phyloP scores from a whole-genome alignment of 2,113 vertebrate species.

The Mormyrus lacerda region DNA sequence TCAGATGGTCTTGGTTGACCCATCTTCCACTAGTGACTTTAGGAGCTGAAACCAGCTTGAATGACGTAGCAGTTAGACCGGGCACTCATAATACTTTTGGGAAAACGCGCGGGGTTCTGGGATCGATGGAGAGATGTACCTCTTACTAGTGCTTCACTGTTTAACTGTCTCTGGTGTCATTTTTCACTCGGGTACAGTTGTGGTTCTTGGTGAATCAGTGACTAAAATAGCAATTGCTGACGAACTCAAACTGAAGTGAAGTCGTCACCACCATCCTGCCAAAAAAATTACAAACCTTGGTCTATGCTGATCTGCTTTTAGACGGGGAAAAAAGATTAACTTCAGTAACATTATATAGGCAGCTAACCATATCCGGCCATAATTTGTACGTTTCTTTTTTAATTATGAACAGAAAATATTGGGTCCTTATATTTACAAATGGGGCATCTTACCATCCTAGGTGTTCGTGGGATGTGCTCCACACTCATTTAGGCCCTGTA shows the following conservation, averaged over 20 bases:
- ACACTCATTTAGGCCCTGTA: neutral
- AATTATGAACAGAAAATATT: neutral
- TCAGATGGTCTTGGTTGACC: neutral
- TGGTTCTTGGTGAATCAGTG: neutral
- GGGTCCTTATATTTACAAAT: neutral
- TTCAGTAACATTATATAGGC: neutral
- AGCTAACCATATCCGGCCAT: neutral
- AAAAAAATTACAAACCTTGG: too few species aligned
- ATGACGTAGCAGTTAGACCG: neutral
- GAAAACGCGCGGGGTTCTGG: neutral
- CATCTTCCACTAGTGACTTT: neutral
- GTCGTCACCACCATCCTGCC: too few species aligned
- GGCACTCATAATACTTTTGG: neutral
- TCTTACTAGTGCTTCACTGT: neutral
- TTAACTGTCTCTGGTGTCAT: neutral
- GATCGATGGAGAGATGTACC: neutral
- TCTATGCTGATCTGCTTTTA: too few species aligned
- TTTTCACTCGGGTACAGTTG: neutral
- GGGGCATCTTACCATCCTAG: neutral
- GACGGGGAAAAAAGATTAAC: neutral
- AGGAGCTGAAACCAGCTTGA: neutral
- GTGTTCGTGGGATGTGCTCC: neutral
- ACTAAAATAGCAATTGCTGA: neutral
- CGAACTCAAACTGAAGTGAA: neutral
- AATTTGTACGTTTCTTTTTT: neutral